Evolutionary conservation across 2,888 invertebrate genomes (phyloP).

Genomic region (Gymnoscelis rufifasciata): DNA sequence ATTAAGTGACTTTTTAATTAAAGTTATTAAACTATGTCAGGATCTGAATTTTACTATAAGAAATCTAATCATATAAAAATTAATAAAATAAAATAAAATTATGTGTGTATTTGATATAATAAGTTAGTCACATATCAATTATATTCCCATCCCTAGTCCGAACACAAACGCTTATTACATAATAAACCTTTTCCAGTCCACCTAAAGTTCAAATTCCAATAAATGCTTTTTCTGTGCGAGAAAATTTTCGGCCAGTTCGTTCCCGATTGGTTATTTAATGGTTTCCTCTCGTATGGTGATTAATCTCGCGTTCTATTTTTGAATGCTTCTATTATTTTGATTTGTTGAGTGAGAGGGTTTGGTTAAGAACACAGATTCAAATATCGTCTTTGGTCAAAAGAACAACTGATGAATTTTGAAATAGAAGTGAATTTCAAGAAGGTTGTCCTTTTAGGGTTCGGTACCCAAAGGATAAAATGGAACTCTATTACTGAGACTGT

Average conservation of each 20-base stretch:
- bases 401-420: neutral
- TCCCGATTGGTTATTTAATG: constrained; percentile 74
- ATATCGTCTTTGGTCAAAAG: neutral
- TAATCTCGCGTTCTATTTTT: constrained; percentile 56
- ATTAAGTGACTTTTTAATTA: too few relatives aligned
- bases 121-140: too few relatives aligned
- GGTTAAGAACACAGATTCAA: neutral
- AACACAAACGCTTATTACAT: constrained; percentile 33
- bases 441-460: too few relatives aligned
- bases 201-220: constrained; percentile 32
- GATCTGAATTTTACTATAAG: too few relatives aligned
- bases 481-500: too few relatives aligned
- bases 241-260: constrained; percentile 21
- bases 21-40: too few relatives aligned
- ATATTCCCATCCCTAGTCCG: constrained; percentile 18
- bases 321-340: constrained; percentile 26
- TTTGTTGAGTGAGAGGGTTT: neutral
- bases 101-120: too few relatives aligned
- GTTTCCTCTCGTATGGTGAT: constrained; percentile 70
- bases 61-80: too few relatives aligned
- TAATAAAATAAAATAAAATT: too few relatives aligned
- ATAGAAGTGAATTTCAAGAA: neutral
- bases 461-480: too few relatives aligned
- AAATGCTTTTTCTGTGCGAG: constrained; percentile 21
- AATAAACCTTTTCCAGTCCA: constrained; percentile 37